Conservation (phyloP, 2,797 vertebrate species). For the Capromys pilorides region DNA sequence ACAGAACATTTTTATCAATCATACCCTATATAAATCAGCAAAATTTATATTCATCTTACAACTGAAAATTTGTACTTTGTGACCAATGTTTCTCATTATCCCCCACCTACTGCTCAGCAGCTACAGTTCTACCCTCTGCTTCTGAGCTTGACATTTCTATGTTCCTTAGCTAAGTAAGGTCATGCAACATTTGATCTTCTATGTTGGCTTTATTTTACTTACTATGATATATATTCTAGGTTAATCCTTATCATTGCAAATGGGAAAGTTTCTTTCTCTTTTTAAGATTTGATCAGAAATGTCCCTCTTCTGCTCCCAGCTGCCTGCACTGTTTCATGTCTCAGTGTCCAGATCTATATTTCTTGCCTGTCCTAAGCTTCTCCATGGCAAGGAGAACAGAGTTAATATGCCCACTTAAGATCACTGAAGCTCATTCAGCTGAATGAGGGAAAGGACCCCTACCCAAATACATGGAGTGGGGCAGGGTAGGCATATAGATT, state of each 20-base stretch:
- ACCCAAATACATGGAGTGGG: background rate
- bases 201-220: background rate
- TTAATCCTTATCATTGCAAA: background rate
- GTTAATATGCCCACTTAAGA: background rate
- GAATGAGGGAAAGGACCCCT: background rate
- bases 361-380: background rate
- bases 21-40: background rate
- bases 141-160: background rate
- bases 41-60: background rate
- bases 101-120: background rate
- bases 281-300: background rate
- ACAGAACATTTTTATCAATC: background rate
- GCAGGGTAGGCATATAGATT: background rate
- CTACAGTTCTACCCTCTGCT: background rate
- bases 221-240: background rate
- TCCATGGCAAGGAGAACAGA: background rate
- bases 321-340: background rate
- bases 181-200: background rate
- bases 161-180: background rate
- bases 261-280: background rate
- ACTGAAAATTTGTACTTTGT: background rate
- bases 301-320: background rate
- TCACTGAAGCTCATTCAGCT: background rate
- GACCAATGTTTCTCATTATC: background rate
- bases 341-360: background rate